Evolutionary conservation across 1,140 invertebrate species (phyloP).

Genomic region (Penaeus indicus): DNA sequence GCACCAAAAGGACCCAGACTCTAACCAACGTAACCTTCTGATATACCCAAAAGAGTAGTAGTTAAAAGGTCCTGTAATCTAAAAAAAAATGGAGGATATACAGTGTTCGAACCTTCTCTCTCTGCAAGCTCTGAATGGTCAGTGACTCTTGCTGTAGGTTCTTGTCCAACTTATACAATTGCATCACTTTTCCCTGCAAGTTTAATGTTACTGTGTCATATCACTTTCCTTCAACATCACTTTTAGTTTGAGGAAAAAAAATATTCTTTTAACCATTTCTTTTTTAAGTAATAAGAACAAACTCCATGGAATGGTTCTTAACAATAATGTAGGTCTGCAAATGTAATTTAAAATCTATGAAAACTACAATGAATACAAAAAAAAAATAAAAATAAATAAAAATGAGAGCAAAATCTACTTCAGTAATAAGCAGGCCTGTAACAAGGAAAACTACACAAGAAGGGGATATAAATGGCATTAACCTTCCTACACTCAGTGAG

Average conservation of each 20-base stretch:
- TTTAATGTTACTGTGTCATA: slow-evolving; percentile 62
- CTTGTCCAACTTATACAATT: slow-evolving; percentile 86
- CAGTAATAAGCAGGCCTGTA: no score
- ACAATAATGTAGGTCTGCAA: no score
- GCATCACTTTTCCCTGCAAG: slow-evolving; percentile 81
- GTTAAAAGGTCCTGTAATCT: slow-evolving; percentile 44
- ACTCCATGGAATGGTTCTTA: no score
- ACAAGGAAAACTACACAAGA: no score
- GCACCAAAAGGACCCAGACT: slow-evolving; percentile 59
- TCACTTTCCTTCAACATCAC: slow-evolving; percentile 47
- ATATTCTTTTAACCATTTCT: slow-evolving; percentile 20
- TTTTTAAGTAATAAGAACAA: no score
- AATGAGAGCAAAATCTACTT: background rate
- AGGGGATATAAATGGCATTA: no score
- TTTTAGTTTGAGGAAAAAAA: slow-evolving; percentile 9
- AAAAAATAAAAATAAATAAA: slow-evolving; percentile 10
- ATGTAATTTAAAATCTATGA: no score
- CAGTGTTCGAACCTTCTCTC: slow-evolving; percentile 79
- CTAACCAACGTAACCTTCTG: slow-evolving; percentile 47
- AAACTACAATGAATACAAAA: slow-evolving; percentile 16
- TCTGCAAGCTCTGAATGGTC: slow-evolving; percentile 84
- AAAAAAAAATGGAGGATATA: slow-evolving; percentile 42
- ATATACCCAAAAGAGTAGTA: slow-evolving; percentile 49
- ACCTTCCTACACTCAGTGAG: no score
- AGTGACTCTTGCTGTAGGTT: slow-evolving; percentile 88